phyloP scores from a whole-genome alignment of 2,113 vertebrate genomes.

The Carassius gibelio region DNA sequence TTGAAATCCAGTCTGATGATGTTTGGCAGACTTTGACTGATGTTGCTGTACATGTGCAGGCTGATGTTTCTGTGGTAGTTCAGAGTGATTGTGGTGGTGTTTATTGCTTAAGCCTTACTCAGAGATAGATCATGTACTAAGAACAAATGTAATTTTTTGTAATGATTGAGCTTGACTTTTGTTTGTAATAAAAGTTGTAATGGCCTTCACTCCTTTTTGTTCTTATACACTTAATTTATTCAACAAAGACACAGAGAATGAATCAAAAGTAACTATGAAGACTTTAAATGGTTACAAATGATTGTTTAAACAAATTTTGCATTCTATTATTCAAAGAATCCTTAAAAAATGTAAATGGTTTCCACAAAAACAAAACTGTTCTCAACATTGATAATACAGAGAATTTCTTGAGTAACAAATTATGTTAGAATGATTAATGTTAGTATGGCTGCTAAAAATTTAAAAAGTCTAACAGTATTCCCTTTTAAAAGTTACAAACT shows the following conservation, averaged over 20 bases:
- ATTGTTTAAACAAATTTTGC: no score
- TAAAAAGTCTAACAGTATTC: background rate
- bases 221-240: background rate
- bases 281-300: background rate
- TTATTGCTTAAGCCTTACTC: slow-evolving; percentile 45
- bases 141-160: slow-evolving; percentile 30
- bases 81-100: slow-evolving; percentile 16
- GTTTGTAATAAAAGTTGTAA: slow-evolving; percentile 51
- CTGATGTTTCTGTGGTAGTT: slow-evolving; percentile 24
- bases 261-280: background rate
- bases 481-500: background rate
- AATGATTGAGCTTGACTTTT: slow-evolving; percentile 46
- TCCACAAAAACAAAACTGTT: background rate
- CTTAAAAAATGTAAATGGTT: background rate
- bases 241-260: background rate
- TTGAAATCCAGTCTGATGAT: slow-evolving; percentile 8
- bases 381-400: background rate
- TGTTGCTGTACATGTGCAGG: slow-evolving; percentile 9
- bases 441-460: background rate
- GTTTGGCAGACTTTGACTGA: background rate
- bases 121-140: slow-evolving; percentile 11
- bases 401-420: background rate
- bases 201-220: background rate
- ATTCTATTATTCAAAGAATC: no score
- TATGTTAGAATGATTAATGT: background rate